Conservation (phyloP, 2,113 vertebrate genomes). For the Leptobrachium ailaonicum region DNA sequence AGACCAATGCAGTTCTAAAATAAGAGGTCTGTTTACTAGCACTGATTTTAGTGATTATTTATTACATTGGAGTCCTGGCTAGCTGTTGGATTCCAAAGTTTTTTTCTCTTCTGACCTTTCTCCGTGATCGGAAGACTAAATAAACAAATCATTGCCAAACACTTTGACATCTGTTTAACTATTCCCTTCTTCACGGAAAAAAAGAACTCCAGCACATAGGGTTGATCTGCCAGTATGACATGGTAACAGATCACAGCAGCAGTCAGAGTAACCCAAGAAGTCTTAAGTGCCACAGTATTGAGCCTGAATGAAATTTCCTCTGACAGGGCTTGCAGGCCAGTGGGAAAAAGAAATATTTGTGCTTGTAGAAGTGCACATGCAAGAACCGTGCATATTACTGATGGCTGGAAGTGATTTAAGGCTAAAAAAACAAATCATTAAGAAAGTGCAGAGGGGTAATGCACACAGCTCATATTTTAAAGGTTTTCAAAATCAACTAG, state of each 20-base stretch:
- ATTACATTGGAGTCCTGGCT: no score
- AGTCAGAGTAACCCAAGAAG: constrained; percentile 74
- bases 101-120: neutral
- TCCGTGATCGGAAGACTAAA: neutral
- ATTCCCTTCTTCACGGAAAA: constrained; percentile 45
- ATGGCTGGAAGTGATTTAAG: constrained; percentile 95
- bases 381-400: constrained; percentile 74
- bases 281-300: constrained; percentile 78
- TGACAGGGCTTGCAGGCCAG: constrained; percentile 86
- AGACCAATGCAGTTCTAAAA: no score
- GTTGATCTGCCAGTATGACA: constrained; percentile 75
- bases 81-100: no score
- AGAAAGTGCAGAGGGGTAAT: constrained; percentile 87
- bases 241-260: constrained; percentile 75
- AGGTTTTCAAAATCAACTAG: constrained; percentile 73
- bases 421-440: constrained; percentile 94
- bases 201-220: constrained; percentile 52
- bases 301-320: constrained; percentile 81
- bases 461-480: constrained; percentile 90
- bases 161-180: constrained; percentile 63
- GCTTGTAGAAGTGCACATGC: constrained; percentile 71
- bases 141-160: constrained; percentile 7
- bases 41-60: no score
- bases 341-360: constrained; percentile 89
- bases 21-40: no score